Percentiles rank a stretch among this genome's conserved stretches.
These are phyloP conservation scores for Spermophilus dauricus DNA, from an alignment of 2,113 vertebrate species.

Conservation along the genomic window DNA sequence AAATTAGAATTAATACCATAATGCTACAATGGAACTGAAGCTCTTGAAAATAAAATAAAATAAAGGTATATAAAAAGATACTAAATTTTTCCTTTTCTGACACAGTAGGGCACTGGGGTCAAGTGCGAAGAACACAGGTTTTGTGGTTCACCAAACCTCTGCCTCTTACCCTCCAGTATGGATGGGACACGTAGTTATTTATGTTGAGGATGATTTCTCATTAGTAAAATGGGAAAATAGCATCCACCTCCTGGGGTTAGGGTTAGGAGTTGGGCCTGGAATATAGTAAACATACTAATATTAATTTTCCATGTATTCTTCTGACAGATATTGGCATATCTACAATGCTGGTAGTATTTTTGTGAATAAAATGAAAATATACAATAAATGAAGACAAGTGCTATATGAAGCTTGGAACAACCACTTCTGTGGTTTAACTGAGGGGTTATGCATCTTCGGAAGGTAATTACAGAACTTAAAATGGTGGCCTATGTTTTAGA, in stretches of 20 bases:
- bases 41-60: neutral
- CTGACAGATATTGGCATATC: neutral
- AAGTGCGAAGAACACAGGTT: neutral
- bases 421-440: neutral
- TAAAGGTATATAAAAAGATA: neutral
- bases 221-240: neutral
- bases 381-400: neutral
- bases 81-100: slow-evolving; percentile 5
- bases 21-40: neutral
- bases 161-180: neutral
- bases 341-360: neutral
- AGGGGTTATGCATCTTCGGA: neutral
- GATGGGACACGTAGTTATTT: neutral
- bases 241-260: neutral
- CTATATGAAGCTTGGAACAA: neutral
- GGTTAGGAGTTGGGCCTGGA: neutral
- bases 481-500: neutral
- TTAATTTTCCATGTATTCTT: neutral
- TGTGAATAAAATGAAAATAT: slow-evolving; percentile 37
- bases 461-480: neutral
- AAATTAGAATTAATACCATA: neutral
- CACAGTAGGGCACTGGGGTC: neutral
- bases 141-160: neutral
- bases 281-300: neutral
- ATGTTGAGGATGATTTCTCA: neutral